Conservation (phyloP, 2,113 vertebrate species). For the Potamarius usumacintae region DNA sequence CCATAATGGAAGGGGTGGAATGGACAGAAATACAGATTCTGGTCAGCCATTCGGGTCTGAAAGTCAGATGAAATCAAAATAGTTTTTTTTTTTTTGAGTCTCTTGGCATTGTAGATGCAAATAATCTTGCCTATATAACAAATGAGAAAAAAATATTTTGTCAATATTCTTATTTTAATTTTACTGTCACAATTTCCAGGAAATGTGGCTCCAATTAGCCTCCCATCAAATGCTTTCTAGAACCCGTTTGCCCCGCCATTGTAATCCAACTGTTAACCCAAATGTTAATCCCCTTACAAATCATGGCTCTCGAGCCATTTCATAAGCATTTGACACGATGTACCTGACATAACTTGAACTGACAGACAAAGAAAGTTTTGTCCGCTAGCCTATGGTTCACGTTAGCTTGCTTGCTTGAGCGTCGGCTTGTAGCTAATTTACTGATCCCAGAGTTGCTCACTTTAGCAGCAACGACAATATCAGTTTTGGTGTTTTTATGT, state of each 20-base stretch:
- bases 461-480: not conserved
- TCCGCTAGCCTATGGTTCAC: not conserved
- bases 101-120: not conserved
- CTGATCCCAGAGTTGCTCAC: not conserved
- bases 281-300: not conserved
- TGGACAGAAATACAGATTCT: not conserved
- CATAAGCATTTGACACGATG: too few species aligned
- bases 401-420: not conserved
- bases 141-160: not conserved
- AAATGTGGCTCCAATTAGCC: not conserved
- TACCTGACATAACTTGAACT: too few species aligned
- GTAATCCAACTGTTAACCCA: not conserved
- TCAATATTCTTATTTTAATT: not conserved
- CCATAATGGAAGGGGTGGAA: not conserved
- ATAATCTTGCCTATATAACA: not conserved
- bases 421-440: not conserved
- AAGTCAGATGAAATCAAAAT: not conserved
- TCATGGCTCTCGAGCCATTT: not conserved
- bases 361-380: not conserved
- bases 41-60: not conserved
- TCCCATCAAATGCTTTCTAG: not conserved
- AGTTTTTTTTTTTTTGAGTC: not conserved
- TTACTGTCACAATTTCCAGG: not conserved
- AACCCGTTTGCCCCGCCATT: not conserved
- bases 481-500: not conserved